Conservation (phyloP, 2,888 invertebrate genomes). For the Tetranychus piercei region DNA sequence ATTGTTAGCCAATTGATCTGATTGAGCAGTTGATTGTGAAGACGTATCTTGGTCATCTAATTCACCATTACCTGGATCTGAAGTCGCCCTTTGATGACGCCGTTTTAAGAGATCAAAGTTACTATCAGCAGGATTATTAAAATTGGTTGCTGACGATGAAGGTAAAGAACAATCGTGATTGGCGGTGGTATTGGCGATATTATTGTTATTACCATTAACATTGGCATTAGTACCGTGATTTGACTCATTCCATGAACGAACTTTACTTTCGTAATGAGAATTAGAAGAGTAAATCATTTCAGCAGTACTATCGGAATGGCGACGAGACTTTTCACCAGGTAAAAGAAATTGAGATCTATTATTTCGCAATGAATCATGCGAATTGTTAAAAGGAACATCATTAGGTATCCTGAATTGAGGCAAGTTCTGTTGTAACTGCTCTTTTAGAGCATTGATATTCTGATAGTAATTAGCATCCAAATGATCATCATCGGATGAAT, state of each 20-base stretch:
- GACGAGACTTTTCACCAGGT: slow-evolving; percentile 32
- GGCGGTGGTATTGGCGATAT: not conserved
- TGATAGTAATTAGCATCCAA: not conserved
- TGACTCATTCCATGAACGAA: not conserved
- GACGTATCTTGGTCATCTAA: not conserved
- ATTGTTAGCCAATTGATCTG: no score
- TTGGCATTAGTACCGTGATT: not conserved
- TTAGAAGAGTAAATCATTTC: slow-evolving; percentile 2
- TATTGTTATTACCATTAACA: not conserved
- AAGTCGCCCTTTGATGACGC: slow-evolving; percentile 7
- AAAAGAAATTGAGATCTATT: slow-evolving; percentile 8
- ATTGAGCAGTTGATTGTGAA: not conserved
- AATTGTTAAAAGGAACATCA: not conserved
- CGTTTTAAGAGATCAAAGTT: not conserved
- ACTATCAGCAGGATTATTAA: not conserved
- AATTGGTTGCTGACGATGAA: not conserved
- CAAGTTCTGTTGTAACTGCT: slow-evolving; percentile 13
- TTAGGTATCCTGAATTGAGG: slow-evolving; percentile 24
- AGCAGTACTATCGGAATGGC: slow-evolving; percentile 37
- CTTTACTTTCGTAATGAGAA: not conserved
- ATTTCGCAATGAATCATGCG: not conserved
- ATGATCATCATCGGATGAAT: not conserved
- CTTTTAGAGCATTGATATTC: slow-evolving; percentile 8
- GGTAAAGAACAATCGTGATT: not conserved
- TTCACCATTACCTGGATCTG: slow-evolving; percentile 10